These are phyloP conservation scores for Athene cunicularia DNA, from an alignment of 2,113 vertebrate genomes.

Conservation along the genomic window DNA sequence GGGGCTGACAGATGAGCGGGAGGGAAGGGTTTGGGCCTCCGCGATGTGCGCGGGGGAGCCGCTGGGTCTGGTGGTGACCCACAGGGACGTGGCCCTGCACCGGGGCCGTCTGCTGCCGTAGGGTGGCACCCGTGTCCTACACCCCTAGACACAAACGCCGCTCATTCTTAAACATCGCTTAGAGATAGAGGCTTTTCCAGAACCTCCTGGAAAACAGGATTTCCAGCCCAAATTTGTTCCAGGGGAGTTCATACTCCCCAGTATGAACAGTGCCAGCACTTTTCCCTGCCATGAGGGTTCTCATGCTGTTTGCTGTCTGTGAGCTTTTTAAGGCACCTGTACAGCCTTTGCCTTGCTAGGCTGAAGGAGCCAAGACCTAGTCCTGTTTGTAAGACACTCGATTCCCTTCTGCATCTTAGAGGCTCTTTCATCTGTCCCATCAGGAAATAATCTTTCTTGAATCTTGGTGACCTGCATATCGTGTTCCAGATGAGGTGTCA, in stretches of 20 bases:
- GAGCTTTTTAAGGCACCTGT: not conserved
- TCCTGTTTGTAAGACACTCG: too few species aligned
- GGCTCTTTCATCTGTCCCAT: not conserved
- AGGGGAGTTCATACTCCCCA: not conserved
- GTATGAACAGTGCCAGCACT: not conserved
- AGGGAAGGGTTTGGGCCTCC: not conserved
- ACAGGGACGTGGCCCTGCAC: not conserved
- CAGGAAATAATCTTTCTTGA: too few species aligned
- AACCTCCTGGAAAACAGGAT: not conserved
- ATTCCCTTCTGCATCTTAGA: not conserved
- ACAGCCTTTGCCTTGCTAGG: not conserved
- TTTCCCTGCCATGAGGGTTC: not conserved
- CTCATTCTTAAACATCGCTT: not conserved
- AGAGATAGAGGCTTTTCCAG: not conserved
- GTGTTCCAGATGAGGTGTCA: not conserved
- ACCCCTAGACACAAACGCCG: not conserved
- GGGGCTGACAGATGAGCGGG: not conserved
- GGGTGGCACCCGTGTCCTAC: not conserved
- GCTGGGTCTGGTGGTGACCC: not conserved
- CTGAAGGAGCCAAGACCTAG: not conserved
- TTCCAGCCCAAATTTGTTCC: not conserved
- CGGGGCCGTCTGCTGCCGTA: rapidly evolving
- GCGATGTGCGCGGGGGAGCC: rapidly evolving
- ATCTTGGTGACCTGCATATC: too few species aligned
- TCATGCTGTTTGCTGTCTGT: not conserved